A percentile compares a stretch with the other conserved stretches of the same genome.
Evolutionary conservation across 2,113 vertebrate species (phyloP).

Genomic region (Butorides virescens): DNA sequence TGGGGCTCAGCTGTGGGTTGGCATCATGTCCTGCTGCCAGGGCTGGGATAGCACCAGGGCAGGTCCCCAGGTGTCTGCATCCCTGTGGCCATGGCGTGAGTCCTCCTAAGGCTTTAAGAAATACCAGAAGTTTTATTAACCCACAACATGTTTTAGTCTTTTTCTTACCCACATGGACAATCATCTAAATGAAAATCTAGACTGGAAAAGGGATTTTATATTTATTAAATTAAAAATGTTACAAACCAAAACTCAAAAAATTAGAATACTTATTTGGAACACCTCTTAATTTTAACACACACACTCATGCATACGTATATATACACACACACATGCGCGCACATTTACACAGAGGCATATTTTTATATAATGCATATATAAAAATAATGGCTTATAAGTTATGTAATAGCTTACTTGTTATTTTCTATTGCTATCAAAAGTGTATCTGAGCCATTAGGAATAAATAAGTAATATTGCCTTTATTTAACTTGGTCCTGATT

Average conservation of each 20-base stretch:
- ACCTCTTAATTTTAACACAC: neutral
- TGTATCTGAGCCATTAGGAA: neutral
- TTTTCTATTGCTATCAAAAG: neutral
- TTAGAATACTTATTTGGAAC: neutral
- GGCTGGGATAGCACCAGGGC: neutral
- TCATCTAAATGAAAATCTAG: neutral
- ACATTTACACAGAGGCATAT: rapidly evolving
- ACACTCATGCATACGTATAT: too few relatives aligned
- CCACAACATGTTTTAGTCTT: neutral
- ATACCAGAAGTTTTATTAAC: neutral
- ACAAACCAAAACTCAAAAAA: neutral
- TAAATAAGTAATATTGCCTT: neutral
- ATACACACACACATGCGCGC: rapidly evolving
- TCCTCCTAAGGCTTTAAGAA: neutral
- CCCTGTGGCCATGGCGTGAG: neutral
- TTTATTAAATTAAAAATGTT: neutral
- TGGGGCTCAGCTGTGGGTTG: neutral
- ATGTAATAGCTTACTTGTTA: neutral
- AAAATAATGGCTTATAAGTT: neutral
- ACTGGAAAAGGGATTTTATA: neutral
- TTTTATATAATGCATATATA: neutral
- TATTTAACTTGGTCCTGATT: neutral
- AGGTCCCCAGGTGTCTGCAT: neutral
- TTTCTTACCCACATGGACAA: neutral
- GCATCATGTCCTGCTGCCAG: neutral